Conservation (phyloP, 1,140 invertebrate species). For the honey bee (Apis mellifera) region DNA sequence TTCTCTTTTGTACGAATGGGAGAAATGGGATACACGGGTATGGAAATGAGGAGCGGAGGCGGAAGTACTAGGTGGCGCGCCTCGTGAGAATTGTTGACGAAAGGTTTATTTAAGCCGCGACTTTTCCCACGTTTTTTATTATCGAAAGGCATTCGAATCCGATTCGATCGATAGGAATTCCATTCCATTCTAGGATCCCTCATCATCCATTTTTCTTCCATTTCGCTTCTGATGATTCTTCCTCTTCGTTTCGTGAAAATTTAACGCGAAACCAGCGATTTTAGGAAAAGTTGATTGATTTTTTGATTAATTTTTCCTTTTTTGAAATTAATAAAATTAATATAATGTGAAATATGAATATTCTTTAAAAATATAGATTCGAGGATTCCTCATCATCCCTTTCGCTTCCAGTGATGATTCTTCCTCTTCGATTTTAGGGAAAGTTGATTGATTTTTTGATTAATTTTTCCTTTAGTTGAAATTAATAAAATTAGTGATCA, state of each 20-base stretch:
- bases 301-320: background rate
- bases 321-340: too few relatives aligned
- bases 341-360: too few relatives aligned
- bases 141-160: background rate
- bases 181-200: background rate
- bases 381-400: too few relatives aligned
- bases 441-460: too few relatives aligned
- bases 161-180: conserved; percentile 9
- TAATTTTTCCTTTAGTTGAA: background rate
- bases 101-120: background rate
- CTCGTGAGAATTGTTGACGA: background rate
- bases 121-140: background rate
- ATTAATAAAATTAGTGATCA: background rate
- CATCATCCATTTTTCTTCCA: background rate
- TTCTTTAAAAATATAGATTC: too few relatives aligned
- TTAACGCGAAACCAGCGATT: background rate
- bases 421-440: too few relatives aligned
- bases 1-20: background rate
- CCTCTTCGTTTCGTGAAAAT: conserved; percentile 21
- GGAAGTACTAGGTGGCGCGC: background rate
- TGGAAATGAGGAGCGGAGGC: conserved; percentile 14
- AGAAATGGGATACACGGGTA: conserved; percentile 1
- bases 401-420: too few relatives aligned
- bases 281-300: background rate
- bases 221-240: conserved; percentile 9